A percentile compares a stretch with the other conserved stretches of the same genome.
Evolutionary conservation across 2,888 invertebrate species (phyloP).

Genomic region (Listrodromus nycthemerus): DNA sequence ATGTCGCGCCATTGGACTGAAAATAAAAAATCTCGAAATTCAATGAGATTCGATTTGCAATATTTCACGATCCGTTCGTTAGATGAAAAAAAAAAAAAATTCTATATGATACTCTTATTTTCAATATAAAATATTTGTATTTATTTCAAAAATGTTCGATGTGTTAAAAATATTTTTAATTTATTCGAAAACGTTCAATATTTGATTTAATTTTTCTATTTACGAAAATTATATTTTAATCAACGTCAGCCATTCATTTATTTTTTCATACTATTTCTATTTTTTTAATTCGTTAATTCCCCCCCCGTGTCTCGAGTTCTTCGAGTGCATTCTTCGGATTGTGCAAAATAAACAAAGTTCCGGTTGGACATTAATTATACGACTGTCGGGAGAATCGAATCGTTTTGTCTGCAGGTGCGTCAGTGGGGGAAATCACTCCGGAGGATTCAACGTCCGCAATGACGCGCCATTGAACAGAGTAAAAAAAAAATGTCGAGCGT

Average conservation of each 20-base stretch:
- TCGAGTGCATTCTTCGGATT: not conserved
- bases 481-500: not conserved
- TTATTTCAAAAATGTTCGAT: no score
- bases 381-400: not conserved
- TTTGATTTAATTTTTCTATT: no score
- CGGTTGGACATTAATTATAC: slow-evolving; percentile 4
- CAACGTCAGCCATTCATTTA: no score
- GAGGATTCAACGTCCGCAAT: slow-evolving; percentile 1
- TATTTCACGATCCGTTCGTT: not conserved
- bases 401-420: not conserved
- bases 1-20: not conserved
- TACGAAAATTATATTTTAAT: no score
- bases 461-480: slow-evolving; percentile 9
- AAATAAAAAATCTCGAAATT: not conserved
- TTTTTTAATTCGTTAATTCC: not conserved
- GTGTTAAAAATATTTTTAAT: no score
- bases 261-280: no score
- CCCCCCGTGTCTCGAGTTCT: not conserved
- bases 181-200: no score
- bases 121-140: no score
- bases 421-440: not conserved
- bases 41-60: not conserved
- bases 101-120: not conserved
- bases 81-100: no score
- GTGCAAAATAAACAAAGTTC: not conserved